phyloP scores from a whole-genome alignment of 2,888 invertebrate genomes.

The Abrostola tripartita region DNA sequence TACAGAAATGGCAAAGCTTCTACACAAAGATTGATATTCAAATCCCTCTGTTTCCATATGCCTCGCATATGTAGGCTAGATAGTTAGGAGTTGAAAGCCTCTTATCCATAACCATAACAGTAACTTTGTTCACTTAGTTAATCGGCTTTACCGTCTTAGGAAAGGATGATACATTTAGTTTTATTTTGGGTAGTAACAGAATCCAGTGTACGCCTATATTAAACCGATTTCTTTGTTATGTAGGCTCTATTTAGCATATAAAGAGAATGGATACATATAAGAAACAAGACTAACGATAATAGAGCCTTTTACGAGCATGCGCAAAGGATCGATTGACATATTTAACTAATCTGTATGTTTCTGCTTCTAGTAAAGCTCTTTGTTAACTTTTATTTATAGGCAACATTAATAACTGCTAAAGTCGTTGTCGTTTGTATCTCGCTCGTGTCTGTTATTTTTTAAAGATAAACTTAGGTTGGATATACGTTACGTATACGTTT shows the following conservation, averaged over 20 bases:
- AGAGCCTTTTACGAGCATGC: too few relatives aligned
- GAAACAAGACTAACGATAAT: too few relatives aligned
- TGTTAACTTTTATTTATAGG: too few relatives aligned
- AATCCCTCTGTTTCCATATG: background rate
- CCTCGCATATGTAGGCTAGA: background rate
- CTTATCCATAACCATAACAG: conserved; percentile 21
- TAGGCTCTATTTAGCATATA: conserved; percentile 25
- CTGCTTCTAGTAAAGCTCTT: too few relatives aligned
- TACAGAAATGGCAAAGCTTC: background rate
- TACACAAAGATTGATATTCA: background rate
- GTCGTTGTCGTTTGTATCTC: too few relatives aligned
- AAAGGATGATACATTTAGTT: conserved; percentile 28
- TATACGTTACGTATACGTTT: too few relatives aligned
- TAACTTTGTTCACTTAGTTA: conserved; percentile 30
- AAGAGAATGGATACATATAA: conserved; percentile 14
- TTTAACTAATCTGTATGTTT: too few relatives aligned
- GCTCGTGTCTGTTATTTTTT: too few relatives aligned
- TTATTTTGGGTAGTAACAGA: conserved; percentile 19
- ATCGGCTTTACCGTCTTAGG: conserved; percentile 21
- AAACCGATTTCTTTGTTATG: too few relatives aligned
- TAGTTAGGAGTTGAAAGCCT: background rate
- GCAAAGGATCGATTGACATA: too few relatives aligned
- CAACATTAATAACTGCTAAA: too few relatives aligned
- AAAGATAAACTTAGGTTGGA: too few relatives aligned
- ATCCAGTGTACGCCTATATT: background rate